phyloP scores from a whole-genome alignment of 1,140 invertebrate genomes.

The Pemphigus obesinymphae region DNA sequence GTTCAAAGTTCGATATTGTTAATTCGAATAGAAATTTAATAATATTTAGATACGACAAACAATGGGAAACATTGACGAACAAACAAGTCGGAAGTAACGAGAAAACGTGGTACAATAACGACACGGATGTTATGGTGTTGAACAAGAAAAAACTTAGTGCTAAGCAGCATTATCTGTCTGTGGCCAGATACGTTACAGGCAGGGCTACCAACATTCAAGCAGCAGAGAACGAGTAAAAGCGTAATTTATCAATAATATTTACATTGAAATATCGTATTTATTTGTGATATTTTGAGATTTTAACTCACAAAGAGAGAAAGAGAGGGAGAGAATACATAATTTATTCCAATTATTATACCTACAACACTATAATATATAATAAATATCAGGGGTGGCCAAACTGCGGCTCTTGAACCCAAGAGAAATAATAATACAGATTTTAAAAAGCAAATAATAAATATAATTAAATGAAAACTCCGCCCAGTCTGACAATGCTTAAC shows the following conservation, averaged over 20 bases:
- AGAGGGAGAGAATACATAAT: no score
- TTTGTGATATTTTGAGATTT: background rate
- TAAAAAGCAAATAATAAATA: no score
- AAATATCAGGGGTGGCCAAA: no score
- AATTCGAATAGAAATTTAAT: no score
- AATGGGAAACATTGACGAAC: background rate
- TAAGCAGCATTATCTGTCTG: slow-evolving; percentile 68
- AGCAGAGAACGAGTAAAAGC: slow-evolving; percentile 23
- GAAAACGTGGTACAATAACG: slow-evolving; percentile 1
- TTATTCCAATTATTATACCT: no score
- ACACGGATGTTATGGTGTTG: background rate
- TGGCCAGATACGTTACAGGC: slow-evolving; percentile 67
- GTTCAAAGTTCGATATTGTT: background rate
- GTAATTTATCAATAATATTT: background rate
- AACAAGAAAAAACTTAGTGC: slow-evolving; percentile 55
- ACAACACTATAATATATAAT: no score
- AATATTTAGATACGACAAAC: slow-evolving; percentile 22
- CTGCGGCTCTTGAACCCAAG: no score
- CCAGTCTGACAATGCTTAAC: no score
- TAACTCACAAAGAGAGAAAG: background rate
- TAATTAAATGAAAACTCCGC: no score
- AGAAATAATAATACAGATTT: no score
- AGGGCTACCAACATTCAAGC: slow-evolving; percentile 52
- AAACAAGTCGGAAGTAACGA: background rate
- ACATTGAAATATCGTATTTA: background rate